Evolutionary conservation across 1,140 invertebrate genomes (phyloP).

Genomic region (Latrodectus geometricus): DNA sequence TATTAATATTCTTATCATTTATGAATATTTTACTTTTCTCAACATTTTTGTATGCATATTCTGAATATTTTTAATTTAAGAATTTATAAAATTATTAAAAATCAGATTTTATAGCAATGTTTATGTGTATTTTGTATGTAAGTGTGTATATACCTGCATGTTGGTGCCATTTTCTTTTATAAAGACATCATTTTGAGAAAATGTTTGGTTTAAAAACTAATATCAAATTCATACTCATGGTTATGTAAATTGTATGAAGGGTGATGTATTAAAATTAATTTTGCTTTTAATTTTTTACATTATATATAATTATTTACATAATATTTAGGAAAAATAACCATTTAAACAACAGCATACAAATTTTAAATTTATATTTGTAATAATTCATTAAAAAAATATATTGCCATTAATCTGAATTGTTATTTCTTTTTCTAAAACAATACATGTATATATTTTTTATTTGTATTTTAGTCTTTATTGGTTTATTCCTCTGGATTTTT

Average conservation of each 20-base stretch:
- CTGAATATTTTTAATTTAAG: neutral
- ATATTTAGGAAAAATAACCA: neutral
- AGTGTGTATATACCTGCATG: neutral
- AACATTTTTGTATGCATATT: neutral
- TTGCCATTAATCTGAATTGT: neutral
- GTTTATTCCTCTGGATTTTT: conserved; percentile 86
- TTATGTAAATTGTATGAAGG: too few species aligned
- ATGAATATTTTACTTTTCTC: neutral
- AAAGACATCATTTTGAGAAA: too few species aligned
- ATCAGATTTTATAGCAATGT: neutral
- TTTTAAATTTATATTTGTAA: neutral
- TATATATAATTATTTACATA: neutral
- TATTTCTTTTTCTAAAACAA: neutral
- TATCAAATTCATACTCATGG: too few species aligned
- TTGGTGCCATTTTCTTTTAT: too few species aligned
- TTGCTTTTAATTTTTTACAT: neutral
- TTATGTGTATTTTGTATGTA: neutral
- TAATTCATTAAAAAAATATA: neutral
- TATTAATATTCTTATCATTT: neutral
- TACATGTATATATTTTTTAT: neutral
- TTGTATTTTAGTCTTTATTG: conserved; percentile 79
- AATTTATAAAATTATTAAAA: neutral
- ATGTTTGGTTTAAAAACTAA: too few species aligned
- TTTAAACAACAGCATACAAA: neutral
- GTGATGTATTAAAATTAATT: too few species aligned